phyloP scores from a whole-genome alignment of 2,888 invertebrate species.

The Aelia acuminata region DNA sequence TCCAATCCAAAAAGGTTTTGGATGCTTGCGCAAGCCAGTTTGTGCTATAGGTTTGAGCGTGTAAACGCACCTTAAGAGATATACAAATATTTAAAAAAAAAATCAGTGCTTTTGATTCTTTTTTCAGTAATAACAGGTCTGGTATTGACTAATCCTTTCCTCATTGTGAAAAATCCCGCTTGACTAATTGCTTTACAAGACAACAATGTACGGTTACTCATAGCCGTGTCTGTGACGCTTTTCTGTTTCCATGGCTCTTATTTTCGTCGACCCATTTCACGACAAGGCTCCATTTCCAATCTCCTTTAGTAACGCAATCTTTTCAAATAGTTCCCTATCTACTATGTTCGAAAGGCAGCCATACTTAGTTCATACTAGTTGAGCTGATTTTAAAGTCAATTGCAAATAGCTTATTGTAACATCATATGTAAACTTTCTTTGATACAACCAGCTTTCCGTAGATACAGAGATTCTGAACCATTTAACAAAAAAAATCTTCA shows the following conservation, averaged over 20 bases:
- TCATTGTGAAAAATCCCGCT: not conserved
- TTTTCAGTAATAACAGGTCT: not conserved
- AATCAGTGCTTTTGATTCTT: not conserved
- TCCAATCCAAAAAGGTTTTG: no score
- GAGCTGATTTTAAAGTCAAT: not conserved
- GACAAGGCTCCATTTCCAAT: conserved; percentile 10
- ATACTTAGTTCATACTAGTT: not conserved
- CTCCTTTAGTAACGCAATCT: not conserved
- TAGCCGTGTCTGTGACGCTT: conserved; percentile 16
- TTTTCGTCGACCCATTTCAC: conserved; percentile 26
- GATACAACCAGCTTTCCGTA: not conserved
- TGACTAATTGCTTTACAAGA: not conserved
- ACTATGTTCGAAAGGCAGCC: not conserved
- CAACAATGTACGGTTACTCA: conserved; percentile 13
- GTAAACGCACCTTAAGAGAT: no score
- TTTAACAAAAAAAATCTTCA: no score
- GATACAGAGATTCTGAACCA: no score
- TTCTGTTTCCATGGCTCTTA: not conserved
- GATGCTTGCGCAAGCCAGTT: no score
- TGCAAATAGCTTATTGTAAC: no score
- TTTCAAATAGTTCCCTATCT: not conserved
- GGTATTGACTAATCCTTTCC: not conserved
- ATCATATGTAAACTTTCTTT: no score
- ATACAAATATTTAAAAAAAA: no score
- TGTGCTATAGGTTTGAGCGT: no score